These are phyloP conservation scores for Spilogale gracilis DNA, from an alignment of 2,113 vertebrate species.

Conservation along the genomic window DNA sequence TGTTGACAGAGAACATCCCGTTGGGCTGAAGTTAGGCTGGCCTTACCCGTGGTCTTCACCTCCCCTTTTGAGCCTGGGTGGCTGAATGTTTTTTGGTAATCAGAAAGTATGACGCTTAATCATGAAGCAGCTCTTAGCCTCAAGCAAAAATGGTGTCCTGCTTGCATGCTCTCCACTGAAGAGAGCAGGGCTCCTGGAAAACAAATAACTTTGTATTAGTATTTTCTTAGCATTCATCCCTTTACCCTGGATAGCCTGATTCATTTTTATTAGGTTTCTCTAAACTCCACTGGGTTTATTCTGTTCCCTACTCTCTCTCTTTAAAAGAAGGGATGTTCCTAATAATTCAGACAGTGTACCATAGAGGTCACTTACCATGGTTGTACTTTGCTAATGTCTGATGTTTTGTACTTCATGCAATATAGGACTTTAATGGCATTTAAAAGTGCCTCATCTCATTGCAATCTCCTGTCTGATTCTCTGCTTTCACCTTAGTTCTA, in stretches of 20 bases:
- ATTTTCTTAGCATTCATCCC: background rate
- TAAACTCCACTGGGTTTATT: background rate
- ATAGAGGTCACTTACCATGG: slow-evolving; percentile 26
- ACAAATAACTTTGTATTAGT: background rate
- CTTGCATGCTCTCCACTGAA: background rate
- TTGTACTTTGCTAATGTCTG: slow-evolving; percentile 51
- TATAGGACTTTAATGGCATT: background rate
- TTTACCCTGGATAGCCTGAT: background rate
- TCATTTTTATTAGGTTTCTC: slow-evolving; percentile 27
- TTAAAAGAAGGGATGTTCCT: slow-evolving; percentile 19
- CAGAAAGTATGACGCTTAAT: background rate
- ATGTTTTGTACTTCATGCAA: background rate
- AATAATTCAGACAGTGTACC: slow-evolving; percentile 42
- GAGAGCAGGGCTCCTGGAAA: background rate
- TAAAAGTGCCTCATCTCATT: slow-evolving; percentile 35
- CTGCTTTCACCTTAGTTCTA: slow-evolving; percentile 29
- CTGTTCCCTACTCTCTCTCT: background rate
- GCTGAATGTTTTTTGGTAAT: background rate
- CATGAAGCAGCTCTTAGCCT: background rate
- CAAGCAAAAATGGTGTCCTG: background rate
- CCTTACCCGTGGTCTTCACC: background rate
- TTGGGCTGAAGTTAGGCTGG: background rate
- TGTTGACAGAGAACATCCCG: background rate
- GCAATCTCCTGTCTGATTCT: slow-evolving; percentile 1
- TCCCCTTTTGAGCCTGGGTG: background rate